Conservation (phyloP, 2,797 vertebrate species). For the Spondyliosoma cantharus region DNA sequence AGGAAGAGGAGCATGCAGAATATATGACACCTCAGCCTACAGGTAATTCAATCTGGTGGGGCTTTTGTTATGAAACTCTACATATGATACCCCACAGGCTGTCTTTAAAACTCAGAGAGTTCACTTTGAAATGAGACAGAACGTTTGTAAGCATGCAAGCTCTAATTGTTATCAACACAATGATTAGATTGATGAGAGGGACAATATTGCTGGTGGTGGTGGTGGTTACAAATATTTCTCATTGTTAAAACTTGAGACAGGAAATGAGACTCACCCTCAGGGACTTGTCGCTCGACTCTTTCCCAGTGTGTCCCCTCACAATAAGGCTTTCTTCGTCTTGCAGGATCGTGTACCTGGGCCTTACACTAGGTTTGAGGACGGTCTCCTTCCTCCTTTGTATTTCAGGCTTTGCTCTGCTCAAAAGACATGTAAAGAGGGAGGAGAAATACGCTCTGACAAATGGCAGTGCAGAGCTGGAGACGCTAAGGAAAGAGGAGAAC, state of each 20-base stretch:
- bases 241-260: neutral
- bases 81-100: neutral
- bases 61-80: neutral
- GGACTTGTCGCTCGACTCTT: neutral
- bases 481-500: constrained; percentile 80
- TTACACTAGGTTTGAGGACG: constrained; percentile 81
- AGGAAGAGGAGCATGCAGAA: constrained; percentile 89
- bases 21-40: constrained; percentile 89
- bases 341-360: constrained; percentile 83
- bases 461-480: constrained; percentile 77
- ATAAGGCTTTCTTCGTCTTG: neutral
- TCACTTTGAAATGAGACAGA: neutral
- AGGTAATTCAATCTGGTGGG: constrained; percentile 80
- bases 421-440: constrained; percentile 73
- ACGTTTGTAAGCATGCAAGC: neutral
- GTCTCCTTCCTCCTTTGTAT: constrained; percentile 82
- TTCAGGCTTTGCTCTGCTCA: constrained; percentile 78
- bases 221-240: no score
- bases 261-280: neutral
- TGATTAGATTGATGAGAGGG: neutral
- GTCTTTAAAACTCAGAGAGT: neutral
- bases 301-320: constrained; percentile 1
- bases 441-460: constrained; percentile 69
- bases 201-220: neutral
- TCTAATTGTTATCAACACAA: neutral